phyloP scores from a whole-genome alignment of 2,888 invertebrate species.

The Plebejus melissa region DNA sequence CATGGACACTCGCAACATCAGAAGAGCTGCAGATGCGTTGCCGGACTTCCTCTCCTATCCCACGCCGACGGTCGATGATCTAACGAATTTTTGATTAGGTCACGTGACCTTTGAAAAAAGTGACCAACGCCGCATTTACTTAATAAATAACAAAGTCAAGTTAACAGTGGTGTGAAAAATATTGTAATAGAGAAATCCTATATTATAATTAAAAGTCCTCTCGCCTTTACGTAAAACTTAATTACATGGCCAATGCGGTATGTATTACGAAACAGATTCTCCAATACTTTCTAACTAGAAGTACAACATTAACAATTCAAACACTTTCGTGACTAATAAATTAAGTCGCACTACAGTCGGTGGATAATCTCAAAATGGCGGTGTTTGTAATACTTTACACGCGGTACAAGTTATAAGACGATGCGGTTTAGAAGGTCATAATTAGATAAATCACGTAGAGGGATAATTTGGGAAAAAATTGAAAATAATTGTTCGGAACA shows the following conservation, averaged over 20 bases:
- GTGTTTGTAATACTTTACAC: slow-evolving; percentile 53
- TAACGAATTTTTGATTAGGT: no score
- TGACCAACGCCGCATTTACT: no score
- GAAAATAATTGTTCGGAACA: no score
- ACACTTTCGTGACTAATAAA: slow-evolving; percentile 70
- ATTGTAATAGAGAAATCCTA: background rate
- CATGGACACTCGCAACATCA: no score
- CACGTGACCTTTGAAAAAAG: no score
- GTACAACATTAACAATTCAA: slow-evolving; percentile 71
- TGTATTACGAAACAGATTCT: slow-evolving; percentile 38
- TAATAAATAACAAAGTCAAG: background rate
- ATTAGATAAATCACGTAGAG: no score
- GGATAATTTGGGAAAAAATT: no score
- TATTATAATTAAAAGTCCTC: background rate
- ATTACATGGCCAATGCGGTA: background rate
- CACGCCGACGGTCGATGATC: no score
- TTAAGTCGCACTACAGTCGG: slow-evolving; percentile 57
- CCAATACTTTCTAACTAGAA: slow-evolving; percentile 48
- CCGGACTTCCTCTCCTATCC: no score
- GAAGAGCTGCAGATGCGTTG: no score
- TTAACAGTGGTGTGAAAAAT: background rate
- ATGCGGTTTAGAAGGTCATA: background rate
- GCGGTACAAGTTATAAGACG: slow-evolving; percentile 38
- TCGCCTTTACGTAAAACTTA: slow-evolving; percentile 1
- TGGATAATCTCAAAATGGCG: slow-evolving; percentile 67